A percentile compares a stretch with the other conserved stretches of the same genome.
phyloP scores from a whole-genome alignment of 2,797 vertebrate species.

The Cossypha niveicapilla region DNA sequence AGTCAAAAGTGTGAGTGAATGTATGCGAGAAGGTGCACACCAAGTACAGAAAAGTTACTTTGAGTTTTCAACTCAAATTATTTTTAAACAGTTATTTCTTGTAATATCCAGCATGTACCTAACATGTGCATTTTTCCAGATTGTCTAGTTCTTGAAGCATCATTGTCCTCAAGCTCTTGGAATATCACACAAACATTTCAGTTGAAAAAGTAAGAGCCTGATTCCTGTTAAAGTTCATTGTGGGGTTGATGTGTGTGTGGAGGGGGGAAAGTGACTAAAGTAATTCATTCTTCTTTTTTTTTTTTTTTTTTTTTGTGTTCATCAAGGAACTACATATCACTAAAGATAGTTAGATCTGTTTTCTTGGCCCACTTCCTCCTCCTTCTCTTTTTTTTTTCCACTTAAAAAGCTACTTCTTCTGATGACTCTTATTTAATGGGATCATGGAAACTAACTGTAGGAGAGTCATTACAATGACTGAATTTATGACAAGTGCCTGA shows the following conservation, averaged over 20 bases:
- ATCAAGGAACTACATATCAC: neutral
- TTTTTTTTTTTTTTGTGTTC: neutral
- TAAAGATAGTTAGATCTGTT: neutral
- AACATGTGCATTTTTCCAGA: constrained; percentile 56
- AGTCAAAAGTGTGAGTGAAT: neutral
- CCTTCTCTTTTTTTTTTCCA: neutral
- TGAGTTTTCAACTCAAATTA: neutral
- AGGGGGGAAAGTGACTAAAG: neutral
- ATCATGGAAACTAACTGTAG: neutral
- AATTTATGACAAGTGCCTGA: constrained; percentile 14
- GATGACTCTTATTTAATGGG: neutral
- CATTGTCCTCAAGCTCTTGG: constrained; percentile 64
- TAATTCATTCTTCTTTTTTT: neutral
- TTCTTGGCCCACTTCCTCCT: neutral
- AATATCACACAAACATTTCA: constrained; percentile 71
- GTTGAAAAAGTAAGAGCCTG: constrained; percentile 73
- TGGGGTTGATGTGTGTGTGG: neutral
- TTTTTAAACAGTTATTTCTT: neutral
- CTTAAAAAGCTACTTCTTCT: neutral
- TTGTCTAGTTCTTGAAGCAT: constrained; percentile 67
- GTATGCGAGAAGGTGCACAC: neutral
- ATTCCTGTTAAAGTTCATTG: neutral
- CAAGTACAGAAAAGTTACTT: neutral
- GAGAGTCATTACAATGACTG: neutral
- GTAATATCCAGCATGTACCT: constrained; percentile 1